Evolutionary conservation across 2,797 vertebrate species (phyloP), one percentile per base, ranked within the genome.

Genomic region (Neosilurus mollespiculum): DNA sequence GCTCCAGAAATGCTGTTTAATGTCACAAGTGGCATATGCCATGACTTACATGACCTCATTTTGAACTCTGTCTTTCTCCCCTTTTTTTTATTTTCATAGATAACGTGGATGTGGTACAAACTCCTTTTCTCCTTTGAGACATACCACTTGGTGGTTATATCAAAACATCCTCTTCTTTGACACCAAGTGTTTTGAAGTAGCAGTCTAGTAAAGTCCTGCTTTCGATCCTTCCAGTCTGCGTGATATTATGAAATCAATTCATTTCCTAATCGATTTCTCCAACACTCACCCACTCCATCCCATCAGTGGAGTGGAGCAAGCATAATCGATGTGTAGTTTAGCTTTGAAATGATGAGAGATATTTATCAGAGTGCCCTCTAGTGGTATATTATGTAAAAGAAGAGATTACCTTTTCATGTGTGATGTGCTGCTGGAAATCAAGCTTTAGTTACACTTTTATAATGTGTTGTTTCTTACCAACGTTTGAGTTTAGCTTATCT

Each of bases 161-260:
- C 18, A 2, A 77, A 77, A 22, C 62, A 77, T 77, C 71, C 43
- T 82, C 54, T 65, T 65, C 72, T 83, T 77, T 83, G 51, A 77
- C 37, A 37, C 22, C 30, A 56, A 69, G 22, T 67, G 81, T 77
- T 83, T 70, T 78, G 37, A 56, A 83, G 26, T 62, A 51, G n/a
- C 37, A 59, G 73, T 62, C 64, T 78, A 67, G 22, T 78, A 51
- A 83, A 83, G 65, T 78, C 34, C 34, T 62, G 54, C 70, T 78
- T 69, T 54, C 56, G 81, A 67, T 77, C 62, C 72, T 67, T 66
- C 53, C 11, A 1, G 51, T 67, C 62, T 43, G 30, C 22, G 26
- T 76, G 73, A 59, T 83, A 83, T 83, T 77, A 64, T 59, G 24
- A 83, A 64, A 77, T 83, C 34, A 78, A 83, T 83, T 78, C 34